Percentiles rank a stretch among this genome's conserved stretches.
These are phyloP conservation scores for Netelia virgata DNA, from an alignment of 2,888 invertebrate species.

Conservation along the genomic window DNA sequence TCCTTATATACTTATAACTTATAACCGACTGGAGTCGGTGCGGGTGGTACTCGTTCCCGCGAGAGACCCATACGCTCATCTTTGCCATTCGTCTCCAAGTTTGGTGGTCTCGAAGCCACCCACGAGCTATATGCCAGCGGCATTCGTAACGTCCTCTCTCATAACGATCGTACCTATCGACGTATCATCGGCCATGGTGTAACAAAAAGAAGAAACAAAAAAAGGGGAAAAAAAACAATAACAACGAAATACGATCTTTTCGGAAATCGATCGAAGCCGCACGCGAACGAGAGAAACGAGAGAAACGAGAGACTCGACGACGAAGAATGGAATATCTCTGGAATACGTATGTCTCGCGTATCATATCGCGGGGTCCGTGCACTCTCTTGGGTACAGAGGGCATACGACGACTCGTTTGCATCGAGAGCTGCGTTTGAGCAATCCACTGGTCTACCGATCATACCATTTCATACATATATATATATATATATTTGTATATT, in stretches of 20 bases:
- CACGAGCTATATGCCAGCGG: constrained; percentile 80
- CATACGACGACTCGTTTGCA: constrained; percentile 49
- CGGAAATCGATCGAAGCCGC: constrained; percentile 69
- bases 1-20: constrained; percentile 59
- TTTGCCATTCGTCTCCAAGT: constrained; percentile 76
- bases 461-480: constrained; percentile 13
- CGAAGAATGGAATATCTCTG: constrained; percentile 18
- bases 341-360: constrained; percentile 5
- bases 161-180: not conserved
- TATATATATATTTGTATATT: not conserved
- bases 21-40: constrained; percentile 40
- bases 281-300: constrained; percentile 43
- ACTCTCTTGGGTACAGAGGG: constrained; percentile 52
- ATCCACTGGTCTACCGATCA: constrained; percentile 35
- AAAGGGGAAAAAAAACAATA: no score
- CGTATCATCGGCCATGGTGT: no score
- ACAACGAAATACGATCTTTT: not conserved
- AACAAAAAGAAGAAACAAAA: no score
- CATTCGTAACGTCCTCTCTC: constrained; percentile 77
- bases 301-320: constrained; percentile 39
- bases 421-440: constrained; percentile 68
- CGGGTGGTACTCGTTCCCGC: constrained; percentile 59
- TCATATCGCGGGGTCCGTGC: constrained; percentile 24
- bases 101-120: constrained; percentile 78
- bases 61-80: constrained; percentile 63